Conservation (phyloP, 2,113 vertebrate genomes). For the Nettapus auritus region DNA sequence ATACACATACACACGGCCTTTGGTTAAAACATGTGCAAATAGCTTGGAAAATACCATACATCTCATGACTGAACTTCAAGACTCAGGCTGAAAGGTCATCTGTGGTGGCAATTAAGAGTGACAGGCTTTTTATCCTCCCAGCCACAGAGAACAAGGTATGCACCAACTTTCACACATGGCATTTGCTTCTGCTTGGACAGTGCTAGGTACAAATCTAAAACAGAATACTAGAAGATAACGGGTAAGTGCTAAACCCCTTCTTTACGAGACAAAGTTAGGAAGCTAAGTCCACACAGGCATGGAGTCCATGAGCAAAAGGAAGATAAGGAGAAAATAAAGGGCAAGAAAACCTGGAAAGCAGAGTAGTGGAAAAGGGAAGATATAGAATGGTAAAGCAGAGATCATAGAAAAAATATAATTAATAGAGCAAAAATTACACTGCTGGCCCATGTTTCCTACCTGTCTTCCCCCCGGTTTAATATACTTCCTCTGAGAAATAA, state of each 20-base stretch:
- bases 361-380: not conserved
- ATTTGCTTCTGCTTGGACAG: not conserved
- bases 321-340: not conserved
- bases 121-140: not conserved
- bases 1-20: constrained; percentile 14
- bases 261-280: not conserved
- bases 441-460: not conserved
- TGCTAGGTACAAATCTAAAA: not conserved
- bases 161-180: not conserved
- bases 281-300: not conserved
- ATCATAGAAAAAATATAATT: not conserved
- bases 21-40: constrained; percentile 41
- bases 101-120: constrained; percentile 38
- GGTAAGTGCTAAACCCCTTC: not conserved
- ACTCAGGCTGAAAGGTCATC: constrained; percentile 20
- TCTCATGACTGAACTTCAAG: constrained; percentile 35
- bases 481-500: not conserved
- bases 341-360: not conserved
- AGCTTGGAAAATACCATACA: constrained; percentile 36
- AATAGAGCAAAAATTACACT: not conserved
- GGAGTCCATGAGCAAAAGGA: not conserved
- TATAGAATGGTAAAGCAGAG: not conserved
- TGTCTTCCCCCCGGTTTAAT: not conserved
- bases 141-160: not conserved
- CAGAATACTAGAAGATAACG: not conserved